phyloP scores from a whole-genome alignment of 1,140 invertebrate species.

The Bradynema listronoti region DNA sequence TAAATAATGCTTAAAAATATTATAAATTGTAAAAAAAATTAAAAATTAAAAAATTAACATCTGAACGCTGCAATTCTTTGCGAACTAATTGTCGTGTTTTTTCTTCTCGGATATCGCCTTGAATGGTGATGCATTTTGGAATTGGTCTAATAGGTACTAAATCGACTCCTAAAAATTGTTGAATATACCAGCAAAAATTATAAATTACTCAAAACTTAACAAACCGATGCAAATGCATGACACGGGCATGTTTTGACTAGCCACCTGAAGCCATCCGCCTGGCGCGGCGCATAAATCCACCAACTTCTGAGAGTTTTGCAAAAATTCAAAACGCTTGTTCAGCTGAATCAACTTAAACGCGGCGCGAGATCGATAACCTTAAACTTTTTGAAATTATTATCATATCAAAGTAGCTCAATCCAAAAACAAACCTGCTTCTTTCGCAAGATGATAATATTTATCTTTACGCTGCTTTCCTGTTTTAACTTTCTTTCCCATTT shows the following conservation, averaged over 20 bases:
- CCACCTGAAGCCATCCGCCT: slow-evolving; percentile 99
- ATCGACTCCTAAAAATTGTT: slow-evolving; percentile 71
- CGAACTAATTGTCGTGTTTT: slow-evolving; percentile 63
- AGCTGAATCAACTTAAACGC: slow-evolving; percentile 97
- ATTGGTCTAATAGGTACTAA: slow-evolving; percentile 89
- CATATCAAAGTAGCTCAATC: not conserved
- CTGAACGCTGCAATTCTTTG: slow-evolving; percentile 83
- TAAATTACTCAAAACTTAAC: slow-evolving; percentile 12
- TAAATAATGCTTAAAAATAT: no score
- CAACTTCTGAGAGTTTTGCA: slow-evolving; percentile 87
- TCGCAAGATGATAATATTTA: slow-evolving; percentile 96
- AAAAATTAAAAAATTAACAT: slow-evolving; percentile 26
- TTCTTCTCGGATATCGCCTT: slow-evolving; percentile 92
- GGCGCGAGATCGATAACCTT: slow-evolving; percentile 88
- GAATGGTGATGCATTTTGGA: slow-evolving; percentile 77
- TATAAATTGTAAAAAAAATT: no score
- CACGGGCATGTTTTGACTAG: slow-evolving; percentile 90
- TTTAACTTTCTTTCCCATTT: slow-evolving; percentile 92
- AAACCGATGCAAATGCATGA: slow-evolving; percentile 81
- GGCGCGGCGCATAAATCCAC: slow-evolving; percentile 97
- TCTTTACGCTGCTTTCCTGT: slow-evolving; percentile 93
- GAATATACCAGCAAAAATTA: not conserved
- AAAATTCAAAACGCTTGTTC: slow-evolving; percentile 92
- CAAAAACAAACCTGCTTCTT: slow-evolving; percentile 77
- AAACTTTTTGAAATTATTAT: slow-evolving; percentile 48